Percentiles rank a stretch among this genome's conserved stretches.
Conservation (phyloP, 2,113 vertebrate genomes). For the Brevimyrus niger region DNA sequence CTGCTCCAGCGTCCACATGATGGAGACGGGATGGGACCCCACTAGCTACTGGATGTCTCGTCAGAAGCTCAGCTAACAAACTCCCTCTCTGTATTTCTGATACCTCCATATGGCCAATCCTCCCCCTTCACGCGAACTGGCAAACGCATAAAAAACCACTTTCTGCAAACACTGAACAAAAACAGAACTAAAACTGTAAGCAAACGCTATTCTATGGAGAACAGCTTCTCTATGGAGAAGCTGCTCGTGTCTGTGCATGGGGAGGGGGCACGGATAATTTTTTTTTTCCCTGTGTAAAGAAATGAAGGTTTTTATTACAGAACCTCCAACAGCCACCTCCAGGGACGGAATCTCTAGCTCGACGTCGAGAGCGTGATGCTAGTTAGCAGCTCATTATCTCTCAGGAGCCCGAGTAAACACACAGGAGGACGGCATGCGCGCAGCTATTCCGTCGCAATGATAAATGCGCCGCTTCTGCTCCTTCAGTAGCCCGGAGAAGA, state of each 20-base stretch:
- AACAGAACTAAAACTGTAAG: constrained; percentile 10
- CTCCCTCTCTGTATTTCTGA: constrained; percentile 10
- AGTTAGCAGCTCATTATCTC: constrained; percentile 25
- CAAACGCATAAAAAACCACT: constrained; percentile 6
- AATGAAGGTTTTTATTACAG: constrained; percentile 13
- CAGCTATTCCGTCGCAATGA: not conserved
- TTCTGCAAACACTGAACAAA: constrained; percentile 1
- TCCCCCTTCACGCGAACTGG: constrained; percentile 5
- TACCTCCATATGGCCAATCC: constrained; percentile 37
- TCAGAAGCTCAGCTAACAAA: not conserved
- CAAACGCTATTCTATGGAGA: constrained; percentile 21
- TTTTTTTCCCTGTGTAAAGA: constrained; percentile 17
- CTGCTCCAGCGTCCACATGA: not conserved
- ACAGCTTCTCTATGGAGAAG: constrained; percentile 4
- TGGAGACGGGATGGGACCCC: not conserved
- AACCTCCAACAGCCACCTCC: constrained; percentile 1
- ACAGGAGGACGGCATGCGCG: not conserved
- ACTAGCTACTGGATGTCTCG: not conserved
- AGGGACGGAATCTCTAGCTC: not conserved
- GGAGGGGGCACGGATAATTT: not conserved
- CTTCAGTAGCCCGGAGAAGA: constrained; percentile 11
- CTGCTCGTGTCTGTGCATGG: not conserved
- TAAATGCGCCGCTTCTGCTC: not conserved
- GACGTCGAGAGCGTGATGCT: not conserved
- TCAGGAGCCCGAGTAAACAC: not conserved